Base-by-base conservation (phyloP, 2,888 invertebrate genomes). In the Bugulina stolonifera region DNA sequence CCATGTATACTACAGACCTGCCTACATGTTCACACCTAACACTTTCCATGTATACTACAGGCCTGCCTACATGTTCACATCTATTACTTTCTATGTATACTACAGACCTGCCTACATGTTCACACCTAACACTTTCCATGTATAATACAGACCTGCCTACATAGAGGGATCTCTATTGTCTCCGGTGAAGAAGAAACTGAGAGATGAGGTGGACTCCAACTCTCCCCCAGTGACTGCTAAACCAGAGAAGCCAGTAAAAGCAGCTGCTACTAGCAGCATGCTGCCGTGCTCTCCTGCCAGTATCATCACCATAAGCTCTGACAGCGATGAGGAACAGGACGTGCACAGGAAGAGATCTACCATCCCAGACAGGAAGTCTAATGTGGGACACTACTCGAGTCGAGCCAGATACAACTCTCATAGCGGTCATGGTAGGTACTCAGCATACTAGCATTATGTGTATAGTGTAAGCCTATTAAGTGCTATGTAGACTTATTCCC, bases 181-280 rank as follows among this genome's bases (percentile, higher is more conserved):
- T 79, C 97, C 97, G 0, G 95, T 96, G 34, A 97, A 97, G 87
- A 97, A 97, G 84, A 89, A 96, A 25, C 95, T 96, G 58, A 96
- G 96, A 84, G 96, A 96, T 82, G 94, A 93, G 80, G n/a, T n/a
- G n/a, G 93, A 94, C 32, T 95, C 95, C 32, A n/a, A n/a, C n/a
- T n/a, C n/a, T n/a, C n/a, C n/a, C n/a, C 43, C 43, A 10, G 43
- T 43, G 43, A 32, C 27, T 10, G 27, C 10, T 27, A 25, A 22
- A 5, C 64, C 64, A 14, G 29, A 22, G 10, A 69, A 34, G 23
- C 57, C 72, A 23, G 25, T 27, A 3, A 29, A 69, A 23, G 32
- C 55, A 1, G 54, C 22, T 72, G 75, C 14, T 77, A 77, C 70
- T 76, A 76, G 55, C 90, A 94, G 94, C 23, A 95, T 96, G 81